A percentile compares a stretch with the other conserved stretches of the same genome.
These are phyloP conservation scores for Monochamus alternatus DNA, from an alignment of 2,888 invertebrate genomes.

Conservation along the genomic window DNA sequence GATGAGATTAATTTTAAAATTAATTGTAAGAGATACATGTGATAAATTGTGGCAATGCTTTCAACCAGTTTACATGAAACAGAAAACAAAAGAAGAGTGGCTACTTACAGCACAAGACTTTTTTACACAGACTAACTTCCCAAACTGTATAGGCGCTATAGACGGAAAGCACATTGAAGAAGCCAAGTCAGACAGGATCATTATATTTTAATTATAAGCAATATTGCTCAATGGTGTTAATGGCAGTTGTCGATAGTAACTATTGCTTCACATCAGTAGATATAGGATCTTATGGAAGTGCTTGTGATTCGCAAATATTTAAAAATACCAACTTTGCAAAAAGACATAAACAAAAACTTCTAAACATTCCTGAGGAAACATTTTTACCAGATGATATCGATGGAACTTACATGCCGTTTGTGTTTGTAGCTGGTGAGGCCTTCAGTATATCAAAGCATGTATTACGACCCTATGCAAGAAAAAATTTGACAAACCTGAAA, in stretches of 20 bases:
- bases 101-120: conserved; percentile 52
- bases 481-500: conserved; percentile 19
- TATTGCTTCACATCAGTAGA: conserved; percentile 41
- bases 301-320: conserved; percentile 37
- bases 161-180: conserved; percentile 38
- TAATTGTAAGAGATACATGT: too few species aligned
- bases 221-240: conserved; percentile 39
- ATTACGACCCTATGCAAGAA: conserved; percentile 39
- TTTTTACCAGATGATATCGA: too few species aligned
- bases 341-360: conserved; percentile 7
- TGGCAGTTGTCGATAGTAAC: conserved; percentile 40
- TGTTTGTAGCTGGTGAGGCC: conserved; percentile 44
- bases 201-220: conserved; percentile 47
- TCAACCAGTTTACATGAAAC: too few species aligned
- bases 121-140: conserved; percentile 43
- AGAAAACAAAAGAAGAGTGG: too few species aligned
- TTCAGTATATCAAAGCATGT: conserved; percentile 39
- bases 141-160: conserved; percentile 15
- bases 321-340: conserved; percentile 32
- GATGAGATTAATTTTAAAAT: too few species aligned
- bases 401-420: conserved; percentile 28
- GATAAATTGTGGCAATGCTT: too few species aligned
- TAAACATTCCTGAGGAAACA: too few species aligned
- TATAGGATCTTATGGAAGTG: conserved; percentile 39
- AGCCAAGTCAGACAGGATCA: conserved; percentile 37